A percentile compares a stretch with the other conserved stretches of the same genome.
These are phyloP conservation scores for Ophthalmolycus amberensis DNA, from an alignment of 2,113 vertebrate genomes.

Conservation along the genomic window DNA sequence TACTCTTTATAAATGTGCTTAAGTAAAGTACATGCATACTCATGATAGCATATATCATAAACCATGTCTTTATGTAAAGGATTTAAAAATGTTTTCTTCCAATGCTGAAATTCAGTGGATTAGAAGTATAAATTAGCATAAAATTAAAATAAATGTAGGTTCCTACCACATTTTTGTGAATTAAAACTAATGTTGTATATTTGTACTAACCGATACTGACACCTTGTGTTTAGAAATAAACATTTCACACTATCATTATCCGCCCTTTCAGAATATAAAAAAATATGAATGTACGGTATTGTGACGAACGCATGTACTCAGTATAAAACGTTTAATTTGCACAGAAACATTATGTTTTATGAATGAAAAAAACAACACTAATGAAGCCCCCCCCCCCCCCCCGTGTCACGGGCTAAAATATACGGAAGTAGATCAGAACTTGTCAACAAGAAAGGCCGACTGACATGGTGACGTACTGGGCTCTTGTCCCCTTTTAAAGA, in stretches of 20 bases:
- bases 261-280: fast-evolving
- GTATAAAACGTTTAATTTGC: neutral
- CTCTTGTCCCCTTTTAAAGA: neutral
- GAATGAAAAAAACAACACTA: constrained; percentile 12
- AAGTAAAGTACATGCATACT: neutral
- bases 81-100: neutral
- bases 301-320: neutral
- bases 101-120: neutral
- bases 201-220: constrained; percentile 43
- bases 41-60: neutral
- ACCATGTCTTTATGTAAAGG: neutral
- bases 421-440: constrained; percentile 80
- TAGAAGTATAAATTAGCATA: neutral
- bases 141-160: neutral
- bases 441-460: constrained; percentile 81
- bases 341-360: constrained; percentile 15
- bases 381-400: constrained; percentile 30
- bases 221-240: constrained; percentile 49
- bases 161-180: constrained; percentile 16
- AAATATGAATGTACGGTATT: fast-evolving
- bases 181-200: neutral
- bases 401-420: constrained; percentile 44
- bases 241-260: neutral
- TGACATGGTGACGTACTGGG: constrained; percentile 62
- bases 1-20: neutral